Conservation (phyloP, 2,888 invertebrate genomes). For the Muschampia plurimacula region DNA sequence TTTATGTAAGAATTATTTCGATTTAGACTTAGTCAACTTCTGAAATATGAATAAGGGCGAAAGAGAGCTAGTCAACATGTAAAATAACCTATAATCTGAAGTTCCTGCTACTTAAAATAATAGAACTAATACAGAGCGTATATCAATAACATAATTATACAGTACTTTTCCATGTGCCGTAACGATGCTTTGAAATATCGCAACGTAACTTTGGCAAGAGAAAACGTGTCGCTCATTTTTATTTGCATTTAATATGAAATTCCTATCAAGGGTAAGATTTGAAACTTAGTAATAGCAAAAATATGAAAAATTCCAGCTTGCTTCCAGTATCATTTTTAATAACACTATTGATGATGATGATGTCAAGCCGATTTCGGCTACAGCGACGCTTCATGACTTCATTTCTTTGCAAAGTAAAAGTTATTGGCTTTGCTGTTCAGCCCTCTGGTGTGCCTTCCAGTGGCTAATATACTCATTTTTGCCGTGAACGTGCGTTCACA, state of each 20-base stretch:
- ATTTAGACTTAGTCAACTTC: too few relatives aligned
- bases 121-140: not conserved
- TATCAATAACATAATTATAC: not conserved
- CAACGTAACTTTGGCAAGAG: not conserved
- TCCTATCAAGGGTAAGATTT: conserved; percentile 2
- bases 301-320: not conserved
- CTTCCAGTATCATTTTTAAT: too few relatives aligned
- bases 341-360: too few relatives aligned
- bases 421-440: too few relatives aligned
- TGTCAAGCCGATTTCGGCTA: too few relatives aligned
- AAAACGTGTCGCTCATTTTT: not conserved
- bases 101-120: not conserved
- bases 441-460: too few relatives aligned
- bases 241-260: not conserved
- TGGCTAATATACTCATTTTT: too few relatives aligned
- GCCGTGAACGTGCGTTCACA: too few relatives aligned
- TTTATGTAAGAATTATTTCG: too few relatives aligned
- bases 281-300: not conserved
- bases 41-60: too few relatives aligned
- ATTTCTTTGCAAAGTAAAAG: too few relatives aligned
- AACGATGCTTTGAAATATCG: not conserved
- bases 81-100: not conserved
- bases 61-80: not conserved
- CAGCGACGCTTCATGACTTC: too few relatives aligned
- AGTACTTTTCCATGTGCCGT: not conserved